Base-by-base conservation (phyloP, 2,113 vertebrate genomes). In the Equus przewalskii region DNA sequence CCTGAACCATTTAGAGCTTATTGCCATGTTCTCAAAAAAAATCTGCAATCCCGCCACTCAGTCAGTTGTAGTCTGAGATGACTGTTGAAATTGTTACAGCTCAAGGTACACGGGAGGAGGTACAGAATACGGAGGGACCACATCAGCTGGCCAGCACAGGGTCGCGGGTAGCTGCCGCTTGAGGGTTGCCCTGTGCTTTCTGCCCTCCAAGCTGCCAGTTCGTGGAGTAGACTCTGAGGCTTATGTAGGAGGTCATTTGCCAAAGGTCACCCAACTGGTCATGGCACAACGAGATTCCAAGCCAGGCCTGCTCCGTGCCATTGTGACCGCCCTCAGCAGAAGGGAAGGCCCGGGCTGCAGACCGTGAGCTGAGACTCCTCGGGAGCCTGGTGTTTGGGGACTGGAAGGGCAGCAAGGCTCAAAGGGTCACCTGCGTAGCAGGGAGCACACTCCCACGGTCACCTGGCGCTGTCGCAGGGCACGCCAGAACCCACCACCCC, bases 61-160 rank as follows among this genome's bases (percentile, higher is more conserved):
- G 22, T 33, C 6, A 6, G 30, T 2, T n/a, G 44, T 36, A n/a
- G 14, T 7, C n/a, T 51, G 60, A 46, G 49, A 88, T 10, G 49
- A 72, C 26, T 13, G 10, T 8, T 13, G 16, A 19, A 1, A 62
- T 41, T 5, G 10, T 36, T 9, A 1, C 6, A 49, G 73, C 30
- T 89, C 21, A 22, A 11, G 69, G 76, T 4, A 36, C 26, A 6
- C 0, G 5, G 65, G 44, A n/a, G 54, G 22, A 41, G 19, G 46
- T 4, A 0, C 18, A 15, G 56, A 21, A 3, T 0, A 12, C 7
- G 9, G 36, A 62, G 11, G 41, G 11, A 1, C 1, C 9, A 5
- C 7, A 1, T 11, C 46, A 1, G 14, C 4, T 18, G 3, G 13
- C 13, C 18, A 21, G 6, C 24, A 4, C n/a, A 62, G 24, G 7